phyloP scores from a whole-genome alignment of 2,888 invertebrate species.

The Entomobrya proxima region DNA sequence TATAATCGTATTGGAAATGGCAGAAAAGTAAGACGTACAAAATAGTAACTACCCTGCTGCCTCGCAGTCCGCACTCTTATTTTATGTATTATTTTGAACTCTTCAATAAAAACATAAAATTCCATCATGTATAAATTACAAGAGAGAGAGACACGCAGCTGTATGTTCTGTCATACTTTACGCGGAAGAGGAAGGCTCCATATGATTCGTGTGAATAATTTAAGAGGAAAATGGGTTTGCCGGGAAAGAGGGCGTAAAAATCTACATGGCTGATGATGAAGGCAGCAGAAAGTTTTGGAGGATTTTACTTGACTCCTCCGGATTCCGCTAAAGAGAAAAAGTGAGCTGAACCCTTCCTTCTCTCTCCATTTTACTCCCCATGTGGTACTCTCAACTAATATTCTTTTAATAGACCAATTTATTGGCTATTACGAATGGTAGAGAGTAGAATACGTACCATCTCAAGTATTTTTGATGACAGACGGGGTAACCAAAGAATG shows the following conservation, averaged over 20 bases:
- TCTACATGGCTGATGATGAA: slow-evolving; percentile 31
- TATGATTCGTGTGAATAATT: slow-evolving; percentile 47
- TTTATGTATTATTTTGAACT: slow-evolving; percentile 5
- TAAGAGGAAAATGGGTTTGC: slow-evolving; percentile 24
- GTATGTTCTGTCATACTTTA: neutral
- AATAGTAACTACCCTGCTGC: slow-evolving; percentile 16
- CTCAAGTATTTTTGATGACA: too few species aligned
- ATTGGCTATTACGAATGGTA: slow-evolving; percentile 39
- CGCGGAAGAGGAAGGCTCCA: neutral
- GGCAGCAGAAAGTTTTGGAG: slow-evolving; percentile 40
- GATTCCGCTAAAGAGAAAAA: neutral
- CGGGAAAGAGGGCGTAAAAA: slow-evolving; percentile 40
- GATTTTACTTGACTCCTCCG: slow-evolving; percentile 52
- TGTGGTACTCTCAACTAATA: slow-evolving; percentile 48
- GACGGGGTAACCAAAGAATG: too few species aligned
- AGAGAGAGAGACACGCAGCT: neutral
- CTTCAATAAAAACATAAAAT: slow-evolving; percentile 48
- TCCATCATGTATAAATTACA: slow-evolving; percentile 38
- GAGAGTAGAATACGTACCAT: neutral
- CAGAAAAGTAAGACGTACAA: neutral
- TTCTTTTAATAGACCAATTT: slow-evolving; percentile 63
- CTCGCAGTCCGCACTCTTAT: neutral
- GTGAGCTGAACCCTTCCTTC: neutral
- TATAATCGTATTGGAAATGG: neutral
- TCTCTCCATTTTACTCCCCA: neutral